Conservation (phyloP, 2,888 invertebrate species). For the Sipha maydis region DNA sequence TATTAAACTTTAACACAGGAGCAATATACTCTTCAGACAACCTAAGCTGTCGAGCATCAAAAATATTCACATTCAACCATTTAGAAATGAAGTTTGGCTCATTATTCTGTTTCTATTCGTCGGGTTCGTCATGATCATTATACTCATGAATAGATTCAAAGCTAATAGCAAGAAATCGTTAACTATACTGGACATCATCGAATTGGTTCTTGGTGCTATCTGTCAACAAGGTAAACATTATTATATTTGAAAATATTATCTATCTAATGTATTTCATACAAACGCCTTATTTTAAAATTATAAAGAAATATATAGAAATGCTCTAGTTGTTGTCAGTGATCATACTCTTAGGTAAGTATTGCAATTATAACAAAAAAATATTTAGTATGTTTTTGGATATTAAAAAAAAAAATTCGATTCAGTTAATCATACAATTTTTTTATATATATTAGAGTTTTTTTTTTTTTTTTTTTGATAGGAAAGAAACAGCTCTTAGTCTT, state of each 20-base stretch:
- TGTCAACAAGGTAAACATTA: conserved; percentile 73
- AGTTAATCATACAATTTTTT: too few species aligned
- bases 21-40: conserved; percentile 73
- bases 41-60: conserved; percentile 78
- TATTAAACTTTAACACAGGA: not conserved
- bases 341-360: not conserved
- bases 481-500: too few species aligned
- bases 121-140: conserved; percentile 20
- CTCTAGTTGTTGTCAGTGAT: not conserved
- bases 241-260: not conserved
- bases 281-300: not conserved
- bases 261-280: not conserved
- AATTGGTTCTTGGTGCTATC: conserved; percentile 72
- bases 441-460: too few species aligned
- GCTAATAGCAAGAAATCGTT: conserved; percentile 66
- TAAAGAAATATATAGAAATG: not conserved
- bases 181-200: conserved; percentile 69
- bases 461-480: too few species aligned
- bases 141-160: conserved; percentile 64
- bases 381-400: too few species aligned
- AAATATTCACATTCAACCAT: conserved; percentile 78
- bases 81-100: conserved; percentile 75
- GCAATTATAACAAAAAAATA: too few species aligned
- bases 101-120: not conserved
- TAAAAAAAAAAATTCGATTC: too few species aligned